phyloP scores from a whole-genome alignment of 1,140 invertebrate species.

The Drosophila lacertosa region DNA sequence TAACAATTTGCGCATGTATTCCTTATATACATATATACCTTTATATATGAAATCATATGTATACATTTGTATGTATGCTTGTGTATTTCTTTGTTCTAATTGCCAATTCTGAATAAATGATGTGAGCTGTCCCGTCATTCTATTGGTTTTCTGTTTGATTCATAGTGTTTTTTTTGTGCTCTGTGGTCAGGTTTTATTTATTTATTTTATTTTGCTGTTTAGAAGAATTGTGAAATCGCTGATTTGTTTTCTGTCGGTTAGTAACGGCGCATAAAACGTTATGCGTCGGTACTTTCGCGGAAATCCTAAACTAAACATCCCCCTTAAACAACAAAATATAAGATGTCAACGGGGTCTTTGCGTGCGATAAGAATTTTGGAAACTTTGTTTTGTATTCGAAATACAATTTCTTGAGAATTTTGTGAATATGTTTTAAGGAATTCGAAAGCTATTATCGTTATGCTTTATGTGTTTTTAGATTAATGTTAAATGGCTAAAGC shows the following conservation, averaged over 20 bases:
- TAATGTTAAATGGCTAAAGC: no score
- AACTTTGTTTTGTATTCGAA: not conserved
- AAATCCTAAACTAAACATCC: conserved; percentile 12
- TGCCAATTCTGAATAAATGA: conserved; percentile 49
- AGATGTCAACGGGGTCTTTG: not conserved
- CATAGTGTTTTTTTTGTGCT: conserved; percentile 32
- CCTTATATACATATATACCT: not conserved
- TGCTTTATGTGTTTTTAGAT: no score
- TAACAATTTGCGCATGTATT: conserved; percentile 60
- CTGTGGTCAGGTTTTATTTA: conserved; percentile 45
- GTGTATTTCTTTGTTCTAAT: conserved; percentile 61
- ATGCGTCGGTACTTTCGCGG: conserved; percentile 5
- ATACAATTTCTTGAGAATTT: no score
- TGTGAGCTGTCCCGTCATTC: conserved; percentile 44
- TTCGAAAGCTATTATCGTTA: no score
- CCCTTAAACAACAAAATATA: not conserved
- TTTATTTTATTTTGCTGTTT: conserved; percentile 9
- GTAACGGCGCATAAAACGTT: conserved; percentile 12
- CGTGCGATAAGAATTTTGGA: not conserved
- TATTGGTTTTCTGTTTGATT: conserved; percentile 41
- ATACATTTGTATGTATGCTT: conserved; percentile 6
- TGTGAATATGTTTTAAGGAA: no score
- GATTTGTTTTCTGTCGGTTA: conserved; percentile 14
- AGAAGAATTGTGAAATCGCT: conserved; percentile 25
- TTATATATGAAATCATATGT: conserved; percentile 14